Evolutionary conservation across 2,797 vertebrate species (phyloP), one percentile per base, ranked within the genome.

Genomic region (Sciurus carolinensis): DNA sequence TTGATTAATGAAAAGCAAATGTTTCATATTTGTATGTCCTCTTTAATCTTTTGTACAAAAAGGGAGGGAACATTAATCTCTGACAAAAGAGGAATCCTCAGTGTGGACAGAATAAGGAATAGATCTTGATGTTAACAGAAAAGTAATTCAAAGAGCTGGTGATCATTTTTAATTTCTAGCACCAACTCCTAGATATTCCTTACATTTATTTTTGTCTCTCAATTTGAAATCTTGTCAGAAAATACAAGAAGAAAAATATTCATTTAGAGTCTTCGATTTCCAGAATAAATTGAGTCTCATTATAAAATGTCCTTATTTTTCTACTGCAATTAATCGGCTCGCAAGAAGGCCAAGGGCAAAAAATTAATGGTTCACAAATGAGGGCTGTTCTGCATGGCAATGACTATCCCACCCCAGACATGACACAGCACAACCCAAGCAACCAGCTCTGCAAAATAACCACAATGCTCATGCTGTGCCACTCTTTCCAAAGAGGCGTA

Each of bases 1-100:
- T 75, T 94, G 76, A 94, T 96, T 97, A 97, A 96, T 93, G 76
- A 95, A 96, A 96, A 91, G 52, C 73, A 94, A 72, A 96, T 67
- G 50, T 93, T 86, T 95, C 73, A 91, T 94, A 95, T 93, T 96
- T 87, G 87, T 50, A 92, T 39, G n/a, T 81, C 44, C 87, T 90
- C 83, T 96, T 96, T 95, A 87, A 94, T 96, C 87, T 90, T 95
- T 82, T 90, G 47, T 76, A 64, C 95, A 67, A 93, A 96, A 95
- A 84, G 67, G 5, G 67, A 72, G 14, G 62, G 20, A 87, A 73
- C 72, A 90, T 94, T 97, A 91, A 96, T 96, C 91, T 97, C 88
- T 97, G 91, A 95, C 93, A 96, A 84, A 75, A 94, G 66, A 89
- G 42, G 47, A 87, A 84, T 52, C 2, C 28, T 92, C 11, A 1